Conservation (phyloP, 64 coral and sea anemone genomes). For the Dendrophyllia cribrosa region DNA sequence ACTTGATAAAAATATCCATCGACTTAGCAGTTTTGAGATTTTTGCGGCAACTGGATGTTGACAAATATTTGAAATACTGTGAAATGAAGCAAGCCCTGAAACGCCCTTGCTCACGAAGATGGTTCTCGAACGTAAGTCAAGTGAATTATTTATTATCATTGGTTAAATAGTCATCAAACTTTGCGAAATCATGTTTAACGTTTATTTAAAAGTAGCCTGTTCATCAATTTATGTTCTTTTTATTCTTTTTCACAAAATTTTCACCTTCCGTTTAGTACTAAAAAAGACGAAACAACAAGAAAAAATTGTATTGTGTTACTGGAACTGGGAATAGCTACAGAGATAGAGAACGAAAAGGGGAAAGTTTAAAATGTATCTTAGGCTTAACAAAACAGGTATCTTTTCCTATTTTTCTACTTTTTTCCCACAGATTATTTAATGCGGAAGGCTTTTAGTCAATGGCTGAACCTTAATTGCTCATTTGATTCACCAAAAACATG, state of each 20-base stretch:
- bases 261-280: not conserved
- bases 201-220: not conserved
- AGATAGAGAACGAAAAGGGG: too few relatives aligned
- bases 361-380: too few relatives aligned
- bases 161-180: not conserved
- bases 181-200: not conserved
- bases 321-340: too few relatives aligned
- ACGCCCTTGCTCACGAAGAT: not conserved
- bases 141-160: not conserved
- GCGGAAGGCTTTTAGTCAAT: too few relatives aligned
- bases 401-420: too few relatives aligned
- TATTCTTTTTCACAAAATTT: not conserved
- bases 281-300: not conserved
- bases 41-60: not conserved
- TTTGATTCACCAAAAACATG: too few relatives aligned
- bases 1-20: not conserved
- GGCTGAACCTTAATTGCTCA: too few relatives aligned
- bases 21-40: not conserved
- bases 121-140: not conserved
- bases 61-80: slow-evolving; percentile 8
- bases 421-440: too few relatives aligned
- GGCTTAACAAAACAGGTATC: too few relatives aligned
- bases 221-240: not conserved
- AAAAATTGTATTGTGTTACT: too few relatives aligned
- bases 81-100: not conserved